These are phyloP conservation scores for Drosophila navojoa DNA, from an alignment of 1,140 invertebrate genomes.

Conservation along the genomic window DNA sequence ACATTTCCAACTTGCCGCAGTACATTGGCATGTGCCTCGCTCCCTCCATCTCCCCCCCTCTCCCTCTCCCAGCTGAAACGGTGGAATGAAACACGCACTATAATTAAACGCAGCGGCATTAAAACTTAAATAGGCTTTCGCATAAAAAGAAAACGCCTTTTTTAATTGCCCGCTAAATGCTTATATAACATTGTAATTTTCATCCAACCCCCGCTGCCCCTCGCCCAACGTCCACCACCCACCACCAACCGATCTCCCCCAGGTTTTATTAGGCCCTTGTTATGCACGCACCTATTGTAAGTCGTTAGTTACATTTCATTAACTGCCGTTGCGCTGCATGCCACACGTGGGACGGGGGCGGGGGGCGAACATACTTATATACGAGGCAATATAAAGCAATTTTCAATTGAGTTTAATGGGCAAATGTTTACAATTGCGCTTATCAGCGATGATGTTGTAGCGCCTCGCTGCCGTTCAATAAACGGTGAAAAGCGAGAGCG, in stretches of 20 bases:
- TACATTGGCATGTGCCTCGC: no score
- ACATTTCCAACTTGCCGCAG: no score
- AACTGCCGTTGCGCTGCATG: constrained; percentile 20
- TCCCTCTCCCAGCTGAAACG: no score
- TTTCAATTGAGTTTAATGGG: constrained; percentile 48
- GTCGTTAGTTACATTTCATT: constrained; percentile 44
- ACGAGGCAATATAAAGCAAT: constrained; percentile 21
- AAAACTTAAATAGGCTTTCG: background rate
- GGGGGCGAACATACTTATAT: background rate
- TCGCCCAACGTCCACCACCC: background rate
- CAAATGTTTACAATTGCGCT: constrained; percentile 51
- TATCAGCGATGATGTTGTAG: constrained; percentile 21
- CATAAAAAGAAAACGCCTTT: constrained; percentile 5
- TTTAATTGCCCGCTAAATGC: constrained; percentile 13
- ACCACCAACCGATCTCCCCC: background rate
- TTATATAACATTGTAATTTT: constrained; percentile 9
- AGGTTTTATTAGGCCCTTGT: background rate
- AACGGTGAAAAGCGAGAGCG: constrained; percentile 37
- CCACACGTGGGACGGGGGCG: no score
- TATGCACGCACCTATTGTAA: constrained; percentile 25
- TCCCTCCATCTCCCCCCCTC: no score
- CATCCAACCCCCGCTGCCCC: background rate
- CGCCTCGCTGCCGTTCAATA: constrained; percentile 53
- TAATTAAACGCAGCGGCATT: background rate
- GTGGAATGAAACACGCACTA: background rate